These are phyloP conservation scores for Raja brachyura DNA, from an alignment of 2,113 vertebrate species.

Conservation along the genomic window DNA sequence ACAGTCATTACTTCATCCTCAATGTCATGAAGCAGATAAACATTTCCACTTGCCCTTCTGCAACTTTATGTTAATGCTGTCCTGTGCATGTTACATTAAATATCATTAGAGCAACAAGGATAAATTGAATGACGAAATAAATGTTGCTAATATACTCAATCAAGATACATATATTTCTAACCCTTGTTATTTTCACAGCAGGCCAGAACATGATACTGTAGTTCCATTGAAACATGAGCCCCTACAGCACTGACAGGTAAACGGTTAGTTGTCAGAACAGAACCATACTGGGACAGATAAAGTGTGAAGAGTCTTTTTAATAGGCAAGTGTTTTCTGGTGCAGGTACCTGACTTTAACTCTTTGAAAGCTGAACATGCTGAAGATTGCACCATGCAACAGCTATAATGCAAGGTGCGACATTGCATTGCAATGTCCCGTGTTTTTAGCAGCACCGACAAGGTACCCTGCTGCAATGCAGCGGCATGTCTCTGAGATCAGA, in stretches of 20 bases:
- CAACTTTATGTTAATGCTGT: neutral
- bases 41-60: constrained; percentile 7
- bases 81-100: neutral
- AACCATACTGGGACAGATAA: constrained; percentile 35
- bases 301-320: constrained; percentile 23
- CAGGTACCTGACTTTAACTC: constrained; percentile 25
- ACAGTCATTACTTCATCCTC: neutral
- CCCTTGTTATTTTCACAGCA: constrained; percentile 36
- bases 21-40: neutral
- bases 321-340: neutral
- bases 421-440: neutral
- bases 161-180: constrained; percentile 24
- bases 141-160: constrained; percentile 30
- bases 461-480: neutral
- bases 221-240: constrained; percentile 36
- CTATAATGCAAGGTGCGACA: neutral
- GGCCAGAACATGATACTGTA: constrained; percentile 17
- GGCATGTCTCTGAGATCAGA: neutral
- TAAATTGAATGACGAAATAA: constrained; percentile 24
- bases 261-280: constrained; percentile 25
- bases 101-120: constrained; percentile 3
- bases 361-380: neutral
- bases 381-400: neutral
- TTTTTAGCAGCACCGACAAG: neutral
- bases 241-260: constrained; percentile 27